Base-by-base conservation (phyloP, 64 coral and sea anemone species). In the Porites australiensis region DNA sequence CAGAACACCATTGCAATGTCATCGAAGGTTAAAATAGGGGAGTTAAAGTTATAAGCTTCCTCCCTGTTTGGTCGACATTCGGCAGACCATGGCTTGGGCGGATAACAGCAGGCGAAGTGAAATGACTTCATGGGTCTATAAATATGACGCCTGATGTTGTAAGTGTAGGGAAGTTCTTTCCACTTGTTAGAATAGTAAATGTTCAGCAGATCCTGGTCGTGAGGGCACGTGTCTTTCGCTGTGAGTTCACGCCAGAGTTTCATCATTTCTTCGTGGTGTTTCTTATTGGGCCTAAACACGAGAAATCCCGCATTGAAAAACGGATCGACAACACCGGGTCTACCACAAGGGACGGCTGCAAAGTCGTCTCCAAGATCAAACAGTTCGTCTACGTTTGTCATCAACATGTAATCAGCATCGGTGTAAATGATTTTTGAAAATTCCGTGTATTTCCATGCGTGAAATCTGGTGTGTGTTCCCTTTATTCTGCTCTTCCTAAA, bases 271-370 rank as follows among this genome's bases (percentile, higher is more conserved):
- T 84, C 10, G 58, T 94, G 91, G 58, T 94, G 83, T 2, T 91
- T 77, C 54, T 11, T 58, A 78, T 69, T 11, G 18, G 95, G 95
- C 83, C 79, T 90, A 74, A 98, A 98, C 43, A 94, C 92, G 57
- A 94, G 43, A 14, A 98, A 54, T 27, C 95, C 95, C 18, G 95
- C 95, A 91, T 98, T 98, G 27, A 98, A 98, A 54, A 92, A 98
- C 7, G 92, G 92, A 82, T 98, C 95, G 9, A 98, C 47, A 9
- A 90, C 50, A 0, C 95, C 90, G 22, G 94, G 77, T 75, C 94
- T 96, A 9, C 74, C 90, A 57, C 94, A 96, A 52, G 89, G 82
- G 12, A 69, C 68, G 65, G 94, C 94, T 3, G 90, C 94, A 65
- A 96, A 96, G 67, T 96, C 94, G 8, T 76, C 85, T 70, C 20